These are phyloP conservation scores for Lerista edwardsae DNA, from an alignment of 2,797 vertebrate species.

Conservation along the genomic window DNA sequence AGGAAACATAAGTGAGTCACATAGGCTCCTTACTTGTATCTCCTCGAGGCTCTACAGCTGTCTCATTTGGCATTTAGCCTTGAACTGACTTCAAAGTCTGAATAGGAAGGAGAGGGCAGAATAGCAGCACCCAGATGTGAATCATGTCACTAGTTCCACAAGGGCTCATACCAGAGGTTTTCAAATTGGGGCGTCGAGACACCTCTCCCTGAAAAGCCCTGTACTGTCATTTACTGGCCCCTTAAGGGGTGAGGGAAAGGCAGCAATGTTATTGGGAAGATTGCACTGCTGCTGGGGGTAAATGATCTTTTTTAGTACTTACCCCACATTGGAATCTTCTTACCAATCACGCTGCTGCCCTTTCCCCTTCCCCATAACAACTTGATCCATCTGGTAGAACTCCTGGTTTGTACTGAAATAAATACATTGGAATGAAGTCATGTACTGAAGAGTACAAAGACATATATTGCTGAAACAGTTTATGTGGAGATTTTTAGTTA, in stretches of 20 bases:
- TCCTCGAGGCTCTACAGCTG: conserved; percentile 65
- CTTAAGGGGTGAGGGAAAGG: too few species aligned
- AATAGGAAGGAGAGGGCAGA: conserved; percentile 47
- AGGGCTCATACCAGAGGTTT: too few species aligned
- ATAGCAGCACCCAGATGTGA: conserved; percentile 58
- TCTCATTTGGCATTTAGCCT: conserved; percentile 58
- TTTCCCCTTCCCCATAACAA: too few species aligned
- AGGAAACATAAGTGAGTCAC: conserved; percentile 53
- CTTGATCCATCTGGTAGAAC: too few species aligned
- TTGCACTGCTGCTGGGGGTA: too few species aligned
- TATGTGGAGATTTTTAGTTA: neutral
- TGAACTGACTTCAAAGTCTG: conserved; percentile 58
- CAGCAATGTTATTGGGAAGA: too few species aligned
- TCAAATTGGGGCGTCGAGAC: too few species aligned
- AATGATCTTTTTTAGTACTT: too few species aligned
- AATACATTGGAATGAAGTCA: conserved; percentile 15
- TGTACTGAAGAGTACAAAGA: neutral
- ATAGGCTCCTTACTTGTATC: conserved; percentile 39
- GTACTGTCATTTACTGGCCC: too few species aligned
- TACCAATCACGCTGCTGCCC: too few species aligned
- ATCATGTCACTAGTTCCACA: conserved; percentile 34
- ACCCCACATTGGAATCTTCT: too few species aligned
- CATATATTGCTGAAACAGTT: conserved; percentile 12
- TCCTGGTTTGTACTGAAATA: conserved; percentile 28
- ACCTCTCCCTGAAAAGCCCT: too few species aligned